A percentile compares a stretch with the other conserved stretches of the same genome.
Conservation (phyloP, 2,888 invertebrate species). For the Cremastinae sp. region DNA sequence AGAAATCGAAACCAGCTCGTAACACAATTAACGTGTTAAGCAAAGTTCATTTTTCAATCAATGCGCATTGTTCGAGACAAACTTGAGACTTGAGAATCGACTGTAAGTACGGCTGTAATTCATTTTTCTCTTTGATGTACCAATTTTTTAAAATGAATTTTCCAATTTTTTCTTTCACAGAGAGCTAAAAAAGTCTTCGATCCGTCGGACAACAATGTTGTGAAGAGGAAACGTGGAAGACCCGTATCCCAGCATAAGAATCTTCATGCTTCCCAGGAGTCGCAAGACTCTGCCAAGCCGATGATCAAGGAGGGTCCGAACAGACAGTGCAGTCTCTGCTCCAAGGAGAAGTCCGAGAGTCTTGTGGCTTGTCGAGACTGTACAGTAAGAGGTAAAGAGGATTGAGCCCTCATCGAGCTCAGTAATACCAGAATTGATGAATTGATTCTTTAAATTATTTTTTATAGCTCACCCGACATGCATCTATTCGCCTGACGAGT, state of each 20-base stretch:
- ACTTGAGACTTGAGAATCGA: too few relatives aligned
- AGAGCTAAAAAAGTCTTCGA: constrained; percentile 93
- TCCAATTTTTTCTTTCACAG: constrained; percentile 75
- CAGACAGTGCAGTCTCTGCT: constrained; percentile 76
- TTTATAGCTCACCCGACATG: constrained; percentile 86
- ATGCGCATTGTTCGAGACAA: too few relatives aligned
- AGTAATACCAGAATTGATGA: neutral
- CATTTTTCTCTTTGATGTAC: too few relatives aligned
- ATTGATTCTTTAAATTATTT: constrained; percentile 31
- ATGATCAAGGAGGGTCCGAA: constrained; percentile 74
- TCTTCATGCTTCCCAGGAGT: constrained; percentile 67
- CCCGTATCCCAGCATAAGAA: constrained; percentile 85
- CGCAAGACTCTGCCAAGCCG: constrained; percentile 70
- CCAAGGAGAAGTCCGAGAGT: constrained; percentile 81
- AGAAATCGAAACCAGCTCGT: too few relatives aligned
- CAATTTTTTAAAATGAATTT: neutral
- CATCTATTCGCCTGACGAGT: constrained; percentile 85
- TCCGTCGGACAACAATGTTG: constrained; percentile 91
- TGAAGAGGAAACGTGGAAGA: constrained; percentile 86
- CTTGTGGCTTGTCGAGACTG: constrained; percentile 88
- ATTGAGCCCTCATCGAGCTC: neutral
- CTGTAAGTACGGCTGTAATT: too few relatives aligned
- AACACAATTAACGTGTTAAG: too few relatives aligned
- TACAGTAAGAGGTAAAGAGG: constrained; percentile 84
- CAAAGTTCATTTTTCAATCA: too few relatives aligned